These are phyloP conservation scores for Centropristis striata DNA, from an alignment of 2,113 vertebrate species.

Conservation along the genomic window DNA sequence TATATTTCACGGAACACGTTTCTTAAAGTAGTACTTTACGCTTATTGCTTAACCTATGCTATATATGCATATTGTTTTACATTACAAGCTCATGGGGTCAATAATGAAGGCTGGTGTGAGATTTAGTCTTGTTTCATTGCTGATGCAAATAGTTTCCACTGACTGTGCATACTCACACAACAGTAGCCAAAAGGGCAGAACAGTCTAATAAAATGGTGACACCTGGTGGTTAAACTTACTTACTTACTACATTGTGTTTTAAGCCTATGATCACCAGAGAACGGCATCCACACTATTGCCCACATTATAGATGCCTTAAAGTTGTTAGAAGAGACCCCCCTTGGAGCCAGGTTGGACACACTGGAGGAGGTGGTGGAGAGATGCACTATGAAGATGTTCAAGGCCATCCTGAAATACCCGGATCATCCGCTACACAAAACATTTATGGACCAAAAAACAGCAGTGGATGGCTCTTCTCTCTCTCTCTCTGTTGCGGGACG, in stretches of 20 bases:
- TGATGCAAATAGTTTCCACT: neutral
- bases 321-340: too few relatives aligned
- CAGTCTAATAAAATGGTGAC: slow-evolving; percentile 17
- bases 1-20: neutral
- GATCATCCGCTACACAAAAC: too few relatives aligned
- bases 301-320: too few relatives aligned
- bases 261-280: neutral
- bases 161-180: neutral
- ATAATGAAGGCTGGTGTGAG: neutral
- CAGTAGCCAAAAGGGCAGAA: neutral
- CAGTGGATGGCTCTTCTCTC: too few relatives aligned
- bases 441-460: too few relatives aligned
- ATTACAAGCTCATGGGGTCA: neutral
- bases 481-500: too few relatives aligned
- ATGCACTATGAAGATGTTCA: too few relatives aligned
- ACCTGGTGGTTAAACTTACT: slow-evolving; percentile 27
- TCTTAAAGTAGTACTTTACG: neutral
- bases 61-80: neutral
- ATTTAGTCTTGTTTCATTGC: neutral
- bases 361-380: too few relatives aligned
- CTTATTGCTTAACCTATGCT: neutral
- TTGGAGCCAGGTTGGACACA: too few relatives aligned
- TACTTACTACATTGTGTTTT: slow-evolving; percentile 15
- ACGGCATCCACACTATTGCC: neutral
- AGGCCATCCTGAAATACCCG: too few relatives aligned